Evolutionary conservation across 2,888 invertebrate species (phyloP), one percentile per base, ranked within the genome.

Genomic region (Calephelis perditalis): DNA sequence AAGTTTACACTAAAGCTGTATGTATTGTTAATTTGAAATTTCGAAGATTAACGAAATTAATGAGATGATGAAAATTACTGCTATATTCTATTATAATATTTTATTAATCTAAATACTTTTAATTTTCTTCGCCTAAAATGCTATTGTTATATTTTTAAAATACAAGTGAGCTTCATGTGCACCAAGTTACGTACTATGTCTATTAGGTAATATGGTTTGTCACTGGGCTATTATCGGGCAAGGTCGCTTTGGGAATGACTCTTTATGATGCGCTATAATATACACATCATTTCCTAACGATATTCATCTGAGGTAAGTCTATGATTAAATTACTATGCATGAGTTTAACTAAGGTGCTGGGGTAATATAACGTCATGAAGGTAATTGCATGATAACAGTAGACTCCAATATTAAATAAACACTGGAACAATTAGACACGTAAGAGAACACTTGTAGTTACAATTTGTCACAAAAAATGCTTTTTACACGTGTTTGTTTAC

Each of bases 341-440:
- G 86, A 71, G 68, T 70, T 65, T 71, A 66, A 66, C 65, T 62
- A 68, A 75, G 86, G 87, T 86, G 82, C 80, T 79, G 88, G 89
- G 77, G 71, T 79, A 76, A 74, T 78, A 68, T 70, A 77, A 59
- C 63, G 70, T 70, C 76, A 70, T 71, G 69, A 74, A 86, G 86
- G 86, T 88, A 86, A 82, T 57, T 79, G 87, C 86, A 86, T 84
- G 85, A 68, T 68, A 71, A 73, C 68, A 76, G 75, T 81, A 78
- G 77, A 81, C 85, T 88, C 87, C 88, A 88, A 87, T 85, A 84
- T 84, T 87, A 87, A 88, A 85, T 79, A 77, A 73, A 73, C 83
- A 56, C 63, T 55, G 67, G 63, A 69, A 67, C 60, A 63, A 57
- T 62, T 52, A 52, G 58, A 62, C 67, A 67, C 68, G 68, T 68